phyloP scores from a whole-genome alignment of 2,888 invertebrate genomes.

The Pogonocherus hispidulus region DNA sequence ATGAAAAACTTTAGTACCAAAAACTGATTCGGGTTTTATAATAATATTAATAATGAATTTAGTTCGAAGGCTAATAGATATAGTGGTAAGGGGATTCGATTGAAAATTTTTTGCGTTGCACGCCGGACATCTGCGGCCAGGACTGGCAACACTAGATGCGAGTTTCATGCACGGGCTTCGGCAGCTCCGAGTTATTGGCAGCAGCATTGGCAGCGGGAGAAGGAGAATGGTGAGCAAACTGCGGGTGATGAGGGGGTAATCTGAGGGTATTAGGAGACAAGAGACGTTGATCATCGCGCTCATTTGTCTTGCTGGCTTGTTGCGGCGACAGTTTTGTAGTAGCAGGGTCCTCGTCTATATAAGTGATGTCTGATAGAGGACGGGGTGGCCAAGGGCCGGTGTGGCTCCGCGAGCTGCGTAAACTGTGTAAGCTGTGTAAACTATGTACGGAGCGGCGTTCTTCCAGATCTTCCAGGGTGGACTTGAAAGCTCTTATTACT shows the following conservation, averaged over 20 bases:
- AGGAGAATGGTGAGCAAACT: constrained; percentile 72
- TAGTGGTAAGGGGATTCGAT: background rate
- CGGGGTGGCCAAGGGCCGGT: constrained; percentile 76
- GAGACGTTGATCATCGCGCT: constrained; percentile 66
- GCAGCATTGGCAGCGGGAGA: constrained; percentile 71
- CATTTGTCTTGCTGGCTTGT: constrained; percentile 62
- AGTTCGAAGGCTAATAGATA: constrained; percentile 16
- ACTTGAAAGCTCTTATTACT: constrained; percentile 99
- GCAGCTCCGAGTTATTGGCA: constrained; percentile 73
- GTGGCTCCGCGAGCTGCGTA: constrained; percentile 83
- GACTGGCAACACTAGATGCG: constrained; percentile 74
- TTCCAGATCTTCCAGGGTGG: constrained; percentile 99
- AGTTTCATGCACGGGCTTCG: constrained; percentile 80
- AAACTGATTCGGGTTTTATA: background rate
- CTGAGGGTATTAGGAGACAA: constrained; percentile 68
- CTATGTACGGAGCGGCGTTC: constrained; percentile 99
- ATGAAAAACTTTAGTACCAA: background rate
- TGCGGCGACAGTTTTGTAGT: constrained; percentile 65
- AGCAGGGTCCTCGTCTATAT: constrained; percentile 70
- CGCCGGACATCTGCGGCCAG: constrained; percentile 63
- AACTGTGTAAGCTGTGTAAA: constrained; percentile 93
- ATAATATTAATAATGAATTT: background rate
- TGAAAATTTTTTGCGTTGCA: constrained; percentile 57
- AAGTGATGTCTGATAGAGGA: constrained; percentile 87
- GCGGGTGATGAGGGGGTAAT: constrained; percentile 72